A percentile compares a stretch with the other conserved stretches of the same genome.
phyloP scores from a whole-genome alignment of 2,888 invertebrate genomes.

The Plagodis dolabraria region DNA sequence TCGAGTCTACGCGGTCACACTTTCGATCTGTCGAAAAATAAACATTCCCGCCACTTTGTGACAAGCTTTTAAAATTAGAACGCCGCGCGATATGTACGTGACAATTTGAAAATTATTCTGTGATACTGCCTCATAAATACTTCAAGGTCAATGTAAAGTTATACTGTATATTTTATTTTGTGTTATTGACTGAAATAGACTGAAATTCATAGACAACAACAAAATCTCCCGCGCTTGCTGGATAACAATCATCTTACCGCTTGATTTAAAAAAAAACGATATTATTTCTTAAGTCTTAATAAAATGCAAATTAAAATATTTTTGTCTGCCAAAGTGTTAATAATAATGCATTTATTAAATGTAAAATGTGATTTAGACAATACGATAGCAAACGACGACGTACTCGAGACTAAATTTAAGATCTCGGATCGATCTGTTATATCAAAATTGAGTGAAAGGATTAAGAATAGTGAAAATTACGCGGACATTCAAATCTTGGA shows the following conservation, averaged over 20 bases:
- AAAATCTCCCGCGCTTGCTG: no score
- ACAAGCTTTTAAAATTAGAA: conserved; percentile 23
- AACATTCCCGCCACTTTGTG: conserved; percentile 24
- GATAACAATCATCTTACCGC: no score
- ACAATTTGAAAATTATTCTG: background rate
- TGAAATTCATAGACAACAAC: background rate
- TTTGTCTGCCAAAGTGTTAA: conserved; percentile 42
- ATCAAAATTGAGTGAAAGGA: conserved; percentile 50
- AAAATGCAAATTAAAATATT: conserved; percentile 26
- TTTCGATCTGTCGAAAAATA: conserved; percentile 57
- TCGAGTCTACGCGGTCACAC: conserved; percentile 55
- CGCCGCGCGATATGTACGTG: conserved; percentile 3
- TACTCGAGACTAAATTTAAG: conserved; percentile 57
- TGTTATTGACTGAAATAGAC: conserved; percentile 3
- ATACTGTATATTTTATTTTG: background rate
- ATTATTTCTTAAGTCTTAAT: no score
- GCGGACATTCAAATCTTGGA: conserved; percentile 69
- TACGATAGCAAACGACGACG: conserved; percentile 48
- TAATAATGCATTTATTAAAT: conserved; percentile 48
- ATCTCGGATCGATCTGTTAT: conserved; percentile 46
- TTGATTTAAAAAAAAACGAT: no score
- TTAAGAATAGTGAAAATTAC: conserved; percentile 20
- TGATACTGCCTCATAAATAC: background rate
- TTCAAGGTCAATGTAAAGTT: background rate
- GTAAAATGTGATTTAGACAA: conserved; percentile 44